Percentiles rank a stretch among this genome's conserved stretches.
phyloP scores from a whole-genome alignment of 2,113 vertebrate species.

The Oreotrochilus melanogaster region DNA sequence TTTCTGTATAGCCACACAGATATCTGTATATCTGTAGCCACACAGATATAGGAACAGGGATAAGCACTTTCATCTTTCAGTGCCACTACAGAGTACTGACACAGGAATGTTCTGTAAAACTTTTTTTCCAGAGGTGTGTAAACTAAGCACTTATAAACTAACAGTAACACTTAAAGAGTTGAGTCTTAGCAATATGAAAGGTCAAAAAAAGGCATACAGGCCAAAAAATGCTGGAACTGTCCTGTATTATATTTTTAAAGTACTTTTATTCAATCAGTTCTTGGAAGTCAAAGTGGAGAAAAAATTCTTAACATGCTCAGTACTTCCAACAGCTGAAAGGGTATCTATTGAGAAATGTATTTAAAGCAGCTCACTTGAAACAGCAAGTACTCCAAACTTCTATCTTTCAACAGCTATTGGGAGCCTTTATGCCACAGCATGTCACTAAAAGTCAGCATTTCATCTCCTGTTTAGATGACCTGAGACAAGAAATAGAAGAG shows the following conservation, averaged over 20 bases:
- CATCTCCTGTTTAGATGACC: constrained; percentile 58
- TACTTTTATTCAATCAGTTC: not conserved
- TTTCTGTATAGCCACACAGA: not conserved
- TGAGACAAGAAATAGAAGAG: constrained; percentile 84
- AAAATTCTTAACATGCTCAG: not conserved
- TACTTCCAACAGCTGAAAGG: not conserved
- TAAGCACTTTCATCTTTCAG: not conserved
- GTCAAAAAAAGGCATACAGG: not conserved
- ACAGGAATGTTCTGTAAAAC: accelerated
- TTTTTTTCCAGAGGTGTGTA: not conserved
- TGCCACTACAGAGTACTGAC: not conserved
- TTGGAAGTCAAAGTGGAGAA: not conserved
- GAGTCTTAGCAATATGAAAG: not conserved
- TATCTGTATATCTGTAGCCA: not conserved
- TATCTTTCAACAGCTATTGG: not conserved
- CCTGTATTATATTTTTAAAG: not conserved
- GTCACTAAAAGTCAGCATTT: not conserved
- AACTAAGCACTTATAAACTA: not conserved
- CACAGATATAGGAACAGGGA: not conserved
- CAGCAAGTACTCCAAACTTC: not conserved
- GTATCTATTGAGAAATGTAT: not conserved
- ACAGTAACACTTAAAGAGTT: not conserved
- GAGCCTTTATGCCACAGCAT: not conserved
- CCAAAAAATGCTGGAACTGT: not conserved
- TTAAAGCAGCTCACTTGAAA: not conserved